Evolutionary conservation across 2,113 vertebrate genomes (phyloP).

Genomic region (Lichenostomus cassidix): DNA sequence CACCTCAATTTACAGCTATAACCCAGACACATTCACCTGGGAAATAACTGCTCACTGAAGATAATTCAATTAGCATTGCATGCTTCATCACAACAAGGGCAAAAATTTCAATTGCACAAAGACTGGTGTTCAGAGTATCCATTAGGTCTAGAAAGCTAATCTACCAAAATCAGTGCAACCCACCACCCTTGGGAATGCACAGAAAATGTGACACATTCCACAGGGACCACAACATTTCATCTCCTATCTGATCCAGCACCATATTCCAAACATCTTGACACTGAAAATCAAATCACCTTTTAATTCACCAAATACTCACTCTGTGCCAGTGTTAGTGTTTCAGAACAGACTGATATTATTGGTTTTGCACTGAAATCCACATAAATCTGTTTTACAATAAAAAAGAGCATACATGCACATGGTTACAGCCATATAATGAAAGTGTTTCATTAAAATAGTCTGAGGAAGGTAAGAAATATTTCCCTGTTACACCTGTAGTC

Average conservation of each 20-base stretch:
- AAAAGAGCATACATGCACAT: not conserved
- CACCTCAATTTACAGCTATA: not conserved
- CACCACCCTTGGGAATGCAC: accelerated
- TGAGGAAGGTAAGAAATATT: not conserved
- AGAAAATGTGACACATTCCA: not conserved
- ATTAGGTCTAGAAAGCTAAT: not conserved
- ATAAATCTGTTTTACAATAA: not conserved
- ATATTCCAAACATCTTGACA: not conserved
- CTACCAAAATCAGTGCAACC: not conserved
- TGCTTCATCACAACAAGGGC: not conserved
- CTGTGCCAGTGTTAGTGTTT: not conserved
- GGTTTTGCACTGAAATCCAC: not conserved
- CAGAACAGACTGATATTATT: not conserved
- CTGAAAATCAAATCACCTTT: not conserved
- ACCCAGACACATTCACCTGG: accelerated
- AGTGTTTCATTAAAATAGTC: not conserved
- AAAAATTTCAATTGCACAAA: accelerated
- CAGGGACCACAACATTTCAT: not conserved
- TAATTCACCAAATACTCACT: not conserved
- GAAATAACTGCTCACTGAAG: not conserved
- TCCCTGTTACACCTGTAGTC: not conserved
- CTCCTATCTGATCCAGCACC: not conserved
- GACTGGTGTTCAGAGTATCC: not conserved
- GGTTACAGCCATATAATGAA: not conserved
- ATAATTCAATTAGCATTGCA: not conserved